Base-by-base conservation (phyloP, 30 jellyfish, hydroid and myxozoan genomes). In the Nemopilema nomurai region DNA sequence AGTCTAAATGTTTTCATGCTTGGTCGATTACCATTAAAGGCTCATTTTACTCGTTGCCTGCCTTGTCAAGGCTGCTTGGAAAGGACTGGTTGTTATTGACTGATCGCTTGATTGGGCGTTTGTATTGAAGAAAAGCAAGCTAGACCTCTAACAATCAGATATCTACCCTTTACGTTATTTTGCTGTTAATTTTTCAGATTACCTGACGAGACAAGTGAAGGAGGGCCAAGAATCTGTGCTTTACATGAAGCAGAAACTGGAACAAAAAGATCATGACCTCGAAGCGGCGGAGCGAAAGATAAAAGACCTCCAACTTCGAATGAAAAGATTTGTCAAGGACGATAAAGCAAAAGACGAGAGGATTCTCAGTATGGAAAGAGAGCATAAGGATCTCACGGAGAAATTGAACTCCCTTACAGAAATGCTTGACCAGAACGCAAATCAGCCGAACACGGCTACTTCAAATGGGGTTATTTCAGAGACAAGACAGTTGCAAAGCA, bases 301-400 rank as follows among this genome's bases (percentile, higher is more conserved):
- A 33, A 92, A 87, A 78, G 98, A 92, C 71, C 74, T 92, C 28
- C 94, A 92, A 84, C 92, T 92, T 9, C 86, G 98, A 71, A 89
- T 92, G 81, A 92, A 87, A 31, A 67, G 98, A 67, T 88, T 87
- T 73, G 91, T 90, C 17, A 87, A 87, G 73, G 98, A 92, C 49
- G 98, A 92, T 82, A 83, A 77, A 52, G 98, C 98, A 24, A 92
- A 92, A 57, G 98, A 92, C 64, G 89, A 81, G 41, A 89, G 93
- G 81, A 82, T 92, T 19, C 65, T 83, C 21, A 81, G 67, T 28
- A 80, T 92, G 87, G 98, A 92, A 66, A 88, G 62, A 69, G 98
- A 92, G 66, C 70, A 74, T 33, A 69, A 81, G 76, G 90, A 82
- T 18, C 73, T 92, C 17, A 80, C 82, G 25, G 96, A 87, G 16